phyloP scores from a whole-genome alignment of 2,888 invertebrate species.

The Keiferia lycopersicella region DNA sequence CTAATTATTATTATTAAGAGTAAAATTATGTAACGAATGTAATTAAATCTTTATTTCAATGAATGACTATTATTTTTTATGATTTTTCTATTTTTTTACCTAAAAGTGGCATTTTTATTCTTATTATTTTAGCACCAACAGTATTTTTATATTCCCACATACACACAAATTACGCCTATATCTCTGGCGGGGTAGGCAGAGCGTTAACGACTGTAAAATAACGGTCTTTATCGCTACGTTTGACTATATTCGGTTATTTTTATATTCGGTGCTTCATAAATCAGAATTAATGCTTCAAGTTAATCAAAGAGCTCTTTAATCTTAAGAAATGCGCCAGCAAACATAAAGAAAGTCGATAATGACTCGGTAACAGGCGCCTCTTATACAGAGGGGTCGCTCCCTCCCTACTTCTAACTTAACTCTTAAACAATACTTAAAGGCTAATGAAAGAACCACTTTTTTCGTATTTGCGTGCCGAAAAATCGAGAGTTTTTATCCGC shows the following conservation, averaged over 20 bases:
- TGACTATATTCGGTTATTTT: no score
- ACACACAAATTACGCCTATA: no score
- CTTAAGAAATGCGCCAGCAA: constrained; percentile 57
- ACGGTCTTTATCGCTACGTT: no score
- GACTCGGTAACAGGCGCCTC: constrained; percentile 66
- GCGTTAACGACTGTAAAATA: no score
- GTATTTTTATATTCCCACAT: not conserved
- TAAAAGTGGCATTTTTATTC: not conserved
- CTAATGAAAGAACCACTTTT: constrained; percentile 74
- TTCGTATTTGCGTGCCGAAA: constrained; percentile 56
- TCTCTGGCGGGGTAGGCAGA: no score
- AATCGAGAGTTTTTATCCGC: constrained; percentile 39
- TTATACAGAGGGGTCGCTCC: constrained; percentile 50
- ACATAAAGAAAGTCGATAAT: constrained; percentile 69
- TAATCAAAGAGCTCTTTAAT: constrained; percentile 43
- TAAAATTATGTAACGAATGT: constrained; percentile 80
- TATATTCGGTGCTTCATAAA: not conserved
- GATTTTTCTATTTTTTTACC: not conserved
- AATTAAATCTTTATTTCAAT: constrained; percentile 81
- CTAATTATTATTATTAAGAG: constrained; percentile 76
- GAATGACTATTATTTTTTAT: constrained; percentile 55
- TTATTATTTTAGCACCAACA: not conserved
- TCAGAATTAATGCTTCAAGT: constrained; percentile 33
- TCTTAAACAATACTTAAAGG: constrained; percentile 75
- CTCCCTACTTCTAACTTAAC: constrained; percentile 66